These are phyloP conservation scores for Flabesymbios commensalis DNA, from an alignment of 2,888 invertebrate genomes.

Conservation along the genomic window DNA sequence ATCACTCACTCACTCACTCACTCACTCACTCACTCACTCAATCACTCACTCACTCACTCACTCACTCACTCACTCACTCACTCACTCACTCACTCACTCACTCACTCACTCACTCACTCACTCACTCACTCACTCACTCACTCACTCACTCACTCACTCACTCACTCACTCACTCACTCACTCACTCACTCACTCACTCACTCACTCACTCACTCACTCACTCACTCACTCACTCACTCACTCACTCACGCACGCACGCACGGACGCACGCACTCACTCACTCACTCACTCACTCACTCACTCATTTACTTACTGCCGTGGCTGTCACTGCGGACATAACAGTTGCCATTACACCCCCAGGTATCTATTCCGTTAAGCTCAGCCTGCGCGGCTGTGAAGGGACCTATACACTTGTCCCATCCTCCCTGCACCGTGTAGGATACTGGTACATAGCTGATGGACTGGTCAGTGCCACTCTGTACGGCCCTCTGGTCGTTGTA, in stretches of 20 bases:
- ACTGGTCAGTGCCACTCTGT: neutral
- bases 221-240: conserved; percentile 11
- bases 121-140: no score
- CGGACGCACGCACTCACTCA: no score
- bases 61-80: no score
- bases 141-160: no score
- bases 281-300: no score
- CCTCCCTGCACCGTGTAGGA: conserved; percentile 23
- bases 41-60: no score
- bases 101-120: no score
- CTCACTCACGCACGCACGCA: no score
- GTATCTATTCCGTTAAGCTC: conserved; percentile 24
- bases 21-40: no score
- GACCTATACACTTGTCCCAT: conserved; percentile 34
- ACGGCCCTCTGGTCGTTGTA: conserved; percentile 19
- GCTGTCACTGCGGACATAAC: conserved; percentile 23
- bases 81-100: no score
- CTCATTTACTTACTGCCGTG: conserved; percentile 33
- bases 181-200: conserved; percentile 13
- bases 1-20: no score
- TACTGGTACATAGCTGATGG: conserved; percentile 4
- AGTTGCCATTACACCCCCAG: conserved; percentile 33
- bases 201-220: conserved; percentile 15
- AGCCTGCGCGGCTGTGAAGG: conserved; percentile 27
- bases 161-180: conserved; percentile 18